Conservation (phyloP, 2,797 vertebrate species). For the Heterohyrax brucei region DNA sequence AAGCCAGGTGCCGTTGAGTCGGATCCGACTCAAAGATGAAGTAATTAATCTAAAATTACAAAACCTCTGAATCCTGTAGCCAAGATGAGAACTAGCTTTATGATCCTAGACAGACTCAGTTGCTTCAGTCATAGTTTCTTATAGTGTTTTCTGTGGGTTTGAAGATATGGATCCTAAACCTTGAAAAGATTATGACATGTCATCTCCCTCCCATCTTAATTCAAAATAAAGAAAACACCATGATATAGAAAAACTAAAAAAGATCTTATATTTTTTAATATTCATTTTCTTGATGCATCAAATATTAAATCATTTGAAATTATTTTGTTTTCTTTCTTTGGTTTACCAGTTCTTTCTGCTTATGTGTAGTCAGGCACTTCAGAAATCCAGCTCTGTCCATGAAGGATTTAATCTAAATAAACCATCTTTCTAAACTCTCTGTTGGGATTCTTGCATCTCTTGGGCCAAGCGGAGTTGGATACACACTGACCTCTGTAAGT, state of each 20-base stretch:
- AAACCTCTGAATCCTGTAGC: background rate
- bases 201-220: accelerated
- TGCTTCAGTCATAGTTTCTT: background rate
- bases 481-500: accelerated
- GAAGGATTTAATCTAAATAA: too few relatives aligned
- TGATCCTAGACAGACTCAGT: too few relatives aligned
- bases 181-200: background rate
- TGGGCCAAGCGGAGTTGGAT: accelerated
- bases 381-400: background rate
- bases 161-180: background rate
- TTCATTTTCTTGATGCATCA: background rate
- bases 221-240: background rate
- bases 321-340: background rate
- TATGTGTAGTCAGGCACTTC: background rate
- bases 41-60: background rate
- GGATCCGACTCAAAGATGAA: too few relatives aligned
- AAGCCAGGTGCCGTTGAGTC: too few relatives aligned
- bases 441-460: background rate
- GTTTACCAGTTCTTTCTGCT: background rate
- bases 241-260: background rate
- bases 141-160: background rate
- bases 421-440: background rate
- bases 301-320: background rate
- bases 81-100: background rate
- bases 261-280: background rate